phyloP scores from a whole-genome alignment of 2,113 vertebrate genomes.

The Zosterops japonicus region DNA sequence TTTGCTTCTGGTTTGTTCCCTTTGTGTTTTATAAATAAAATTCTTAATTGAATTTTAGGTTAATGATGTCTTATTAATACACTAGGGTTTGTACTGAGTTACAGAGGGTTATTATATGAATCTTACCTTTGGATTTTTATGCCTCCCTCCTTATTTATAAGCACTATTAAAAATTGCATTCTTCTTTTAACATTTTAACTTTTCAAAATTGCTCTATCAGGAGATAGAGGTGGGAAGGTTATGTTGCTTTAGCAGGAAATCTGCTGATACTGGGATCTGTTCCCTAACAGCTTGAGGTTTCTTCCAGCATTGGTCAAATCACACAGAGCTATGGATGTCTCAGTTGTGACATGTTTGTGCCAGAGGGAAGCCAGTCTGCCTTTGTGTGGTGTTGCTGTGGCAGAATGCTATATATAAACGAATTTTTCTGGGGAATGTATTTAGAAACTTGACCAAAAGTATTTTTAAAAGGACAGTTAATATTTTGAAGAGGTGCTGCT shows the following conservation, averaged over 20 bases:
- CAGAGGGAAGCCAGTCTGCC: conserved; percentile 12
- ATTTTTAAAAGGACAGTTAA: background rate
- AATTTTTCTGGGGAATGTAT: conserved; percentile 9
- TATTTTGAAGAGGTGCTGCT: background rate
- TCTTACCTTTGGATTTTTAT: background rate
- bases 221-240: background rate
- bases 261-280: background rate
- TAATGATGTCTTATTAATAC: background rate
- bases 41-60: background rate
- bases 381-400: background rate
- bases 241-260: background rate
- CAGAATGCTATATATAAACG: background rate
- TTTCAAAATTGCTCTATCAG: background rate
- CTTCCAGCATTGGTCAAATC: background rate
- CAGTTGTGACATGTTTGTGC: conserved; percentile 39
- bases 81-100: background rate
- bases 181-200: background rate
- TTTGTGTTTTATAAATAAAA: background rate
- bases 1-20: background rate
- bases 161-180: background rate
- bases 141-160: background rate
- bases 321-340: background rate
- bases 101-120: background rate
- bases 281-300: background rate
- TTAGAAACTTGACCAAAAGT: conserved; percentile 14